Percentiles rank a stretch among this genome's conserved stretches.
phyloP scores from a whole-genome alignment of 2,113 vertebrate genomes.

The Promerops cafer region DNA sequence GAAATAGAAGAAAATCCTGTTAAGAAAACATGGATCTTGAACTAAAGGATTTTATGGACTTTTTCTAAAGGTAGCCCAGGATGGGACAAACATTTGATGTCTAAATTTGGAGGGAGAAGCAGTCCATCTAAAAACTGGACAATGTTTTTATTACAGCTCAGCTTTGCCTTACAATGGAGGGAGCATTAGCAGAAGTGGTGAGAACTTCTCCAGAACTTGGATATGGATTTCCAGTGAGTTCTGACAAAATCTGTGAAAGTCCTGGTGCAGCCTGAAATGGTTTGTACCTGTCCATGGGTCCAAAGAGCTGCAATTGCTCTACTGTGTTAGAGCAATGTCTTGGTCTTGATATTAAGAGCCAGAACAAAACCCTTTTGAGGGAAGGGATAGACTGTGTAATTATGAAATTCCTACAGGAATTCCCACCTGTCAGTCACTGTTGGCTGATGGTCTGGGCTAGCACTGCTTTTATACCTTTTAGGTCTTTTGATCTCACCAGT shows the following conservation, averaged over 20 bases:
- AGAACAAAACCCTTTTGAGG: neutral
- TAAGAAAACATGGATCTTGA: neutral
- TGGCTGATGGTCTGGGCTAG: neutral
- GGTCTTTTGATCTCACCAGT: neutral
- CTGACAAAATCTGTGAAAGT: neutral
- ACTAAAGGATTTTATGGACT: neutral
- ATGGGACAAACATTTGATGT: neutral
- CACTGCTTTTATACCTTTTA: neutral
- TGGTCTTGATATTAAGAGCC: neutral
- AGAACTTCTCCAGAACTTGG: neutral
- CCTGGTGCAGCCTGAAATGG: neutral
- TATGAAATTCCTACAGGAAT: neutral
- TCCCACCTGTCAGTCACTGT: neutral
- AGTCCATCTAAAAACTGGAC: neutral
- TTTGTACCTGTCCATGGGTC: neutral
- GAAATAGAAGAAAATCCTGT: neutral
- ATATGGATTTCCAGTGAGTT: neutral
- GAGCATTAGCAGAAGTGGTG: neutral
- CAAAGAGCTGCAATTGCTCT: neutral
- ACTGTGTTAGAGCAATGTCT: neutral
- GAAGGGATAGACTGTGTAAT: neutral
- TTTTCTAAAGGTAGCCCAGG: neutral
- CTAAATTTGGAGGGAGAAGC: neutral
- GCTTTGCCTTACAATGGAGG: neutral
- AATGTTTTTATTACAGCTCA: neutral